A percentile compares a stretch with the other conserved stretches of the same genome.
Conservation (phyloP, 2,113 vertebrate genomes). For the Microcebus ravelobensis region DNA sequence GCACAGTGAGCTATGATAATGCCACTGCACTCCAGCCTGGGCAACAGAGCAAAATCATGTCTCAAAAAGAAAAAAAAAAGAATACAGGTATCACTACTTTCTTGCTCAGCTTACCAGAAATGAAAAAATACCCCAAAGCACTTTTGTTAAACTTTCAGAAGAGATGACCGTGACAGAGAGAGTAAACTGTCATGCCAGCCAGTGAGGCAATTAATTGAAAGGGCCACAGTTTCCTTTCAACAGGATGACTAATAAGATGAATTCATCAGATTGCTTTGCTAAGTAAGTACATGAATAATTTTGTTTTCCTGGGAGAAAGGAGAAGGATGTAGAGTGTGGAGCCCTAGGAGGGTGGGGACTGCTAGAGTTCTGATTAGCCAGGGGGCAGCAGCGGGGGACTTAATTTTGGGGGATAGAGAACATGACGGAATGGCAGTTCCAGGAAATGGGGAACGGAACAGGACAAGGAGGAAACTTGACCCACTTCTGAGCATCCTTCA, state of each 20-base stretch:
- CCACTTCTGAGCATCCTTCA: background rate
- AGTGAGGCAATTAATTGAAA: constrained; percentile 9
- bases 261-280: background rate
- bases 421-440: background rate
- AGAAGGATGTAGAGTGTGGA: background rate
- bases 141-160: background rate
- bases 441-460: background rate
- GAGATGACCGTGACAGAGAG: background rate
- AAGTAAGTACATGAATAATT: background rate
- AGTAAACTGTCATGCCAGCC: background rate
- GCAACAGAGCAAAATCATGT: too few relatives aligned
- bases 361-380: background rate
- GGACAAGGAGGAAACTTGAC: background rate
- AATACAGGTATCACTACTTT: background rate
- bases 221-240: background rate
- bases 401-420: background rate
- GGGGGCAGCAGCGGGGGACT: background rate
- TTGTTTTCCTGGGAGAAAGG: background rate
- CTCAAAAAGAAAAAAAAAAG: background rate
- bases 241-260: background rate
- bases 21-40: too few relatives aligned
- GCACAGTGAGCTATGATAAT: too few relatives aligned
- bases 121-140: background rate
- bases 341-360: background rate
- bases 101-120: background rate